A percentile compares a stretch with the other conserved stretches of the same genome.
Evolutionary conservation across 1,140 invertebrate species (phyloP).

Genomic region (Adoxophyes honmai): DNA sequence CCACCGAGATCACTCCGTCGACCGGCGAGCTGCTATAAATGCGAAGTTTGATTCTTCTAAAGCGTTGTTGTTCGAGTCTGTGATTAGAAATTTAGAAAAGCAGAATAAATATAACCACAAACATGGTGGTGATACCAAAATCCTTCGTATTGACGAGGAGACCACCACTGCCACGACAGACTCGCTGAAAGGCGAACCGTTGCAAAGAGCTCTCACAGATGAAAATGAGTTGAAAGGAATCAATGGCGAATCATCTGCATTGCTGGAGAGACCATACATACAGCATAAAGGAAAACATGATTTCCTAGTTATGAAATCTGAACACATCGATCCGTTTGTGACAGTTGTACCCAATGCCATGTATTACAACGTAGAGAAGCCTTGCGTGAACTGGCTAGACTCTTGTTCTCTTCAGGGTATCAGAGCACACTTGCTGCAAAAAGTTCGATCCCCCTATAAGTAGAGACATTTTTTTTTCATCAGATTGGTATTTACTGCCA

Average conservation of each 20-base stretch:
- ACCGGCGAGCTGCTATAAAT: too few relatives aligned
- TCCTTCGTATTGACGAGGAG: too few relatives aligned
- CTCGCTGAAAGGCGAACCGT: too few relatives aligned
- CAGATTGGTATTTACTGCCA: too few relatives aligned
- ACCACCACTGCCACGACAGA: background rate
- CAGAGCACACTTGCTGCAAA: background rate
- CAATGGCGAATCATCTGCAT: background rate
- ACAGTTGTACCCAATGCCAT: slow-evolving; percentile 50
- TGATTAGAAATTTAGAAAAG: too few relatives aligned
- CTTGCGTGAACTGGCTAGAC: slow-evolving; percentile 34
- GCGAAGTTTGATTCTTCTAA: too few relatives aligned
- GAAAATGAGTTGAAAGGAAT: background rate
- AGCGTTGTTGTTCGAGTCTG: too few relatives aligned
- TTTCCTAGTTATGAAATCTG: background rate
- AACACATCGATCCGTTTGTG: background rate
- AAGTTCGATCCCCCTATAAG: background rate
- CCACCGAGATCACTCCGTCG: too few relatives aligned
- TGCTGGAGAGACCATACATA: background rate
- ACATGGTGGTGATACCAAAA: too few relatives aligned
- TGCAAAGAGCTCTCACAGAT: background rate
- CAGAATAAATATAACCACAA: too few relatives aligned
- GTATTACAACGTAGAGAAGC: slow-evolving; percentile 56
- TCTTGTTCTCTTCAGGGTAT: slow-evolving; percentile 36
- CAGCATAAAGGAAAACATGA: background rate
- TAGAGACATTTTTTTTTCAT: background rate